Evolutionary conservation across 2,797 vertebrate species (phyloP).

Genomic region (Xiphophorus birchmanni): DNA sequence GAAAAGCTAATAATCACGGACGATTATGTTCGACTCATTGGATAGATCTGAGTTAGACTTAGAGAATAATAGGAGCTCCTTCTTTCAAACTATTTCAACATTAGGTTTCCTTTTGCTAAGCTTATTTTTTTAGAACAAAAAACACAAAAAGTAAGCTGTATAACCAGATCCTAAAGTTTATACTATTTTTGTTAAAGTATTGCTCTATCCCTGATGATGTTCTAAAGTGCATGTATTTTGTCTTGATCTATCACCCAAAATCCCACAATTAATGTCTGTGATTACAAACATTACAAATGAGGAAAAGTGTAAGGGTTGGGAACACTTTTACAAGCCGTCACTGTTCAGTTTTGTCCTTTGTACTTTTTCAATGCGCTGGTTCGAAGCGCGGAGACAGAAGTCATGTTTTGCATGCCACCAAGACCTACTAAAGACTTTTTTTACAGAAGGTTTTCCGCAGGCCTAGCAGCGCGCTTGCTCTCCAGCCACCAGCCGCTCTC

Average conservation of each 20-base stretch:
- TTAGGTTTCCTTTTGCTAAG: neutral
- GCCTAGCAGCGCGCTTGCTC: neutral
- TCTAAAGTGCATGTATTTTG: neutral
- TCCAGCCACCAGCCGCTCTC: slow-evolving; percentile 27
- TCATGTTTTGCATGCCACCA: neutral
- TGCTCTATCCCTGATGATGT: too few species aligned
- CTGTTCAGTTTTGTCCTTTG: neutral
- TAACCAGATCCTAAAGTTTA: neutral
- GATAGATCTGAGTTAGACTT: slow-evolving; percentile 30
- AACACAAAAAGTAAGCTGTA: neutral
- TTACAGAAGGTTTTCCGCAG: neutral
- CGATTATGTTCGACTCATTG: neutral
- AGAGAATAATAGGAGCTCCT: neutral
- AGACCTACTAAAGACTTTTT: neutral
- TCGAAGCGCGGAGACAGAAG: neutral
- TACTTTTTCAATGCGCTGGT: neutral
- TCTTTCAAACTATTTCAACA: neutral
- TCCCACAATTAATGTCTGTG: neutral
- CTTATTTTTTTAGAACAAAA: neutral
- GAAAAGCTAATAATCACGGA: slow-evolving; percentile 5
- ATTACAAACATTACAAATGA: neutral
- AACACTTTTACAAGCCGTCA: neutral
- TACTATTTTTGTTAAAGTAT: neutral
- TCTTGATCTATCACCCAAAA: neutral
- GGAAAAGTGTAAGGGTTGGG: neutral